Base-by-base conservation (phyloP, 64 coral and sea anemone species). In the Dendrophyllia cribrosa region DNA sequence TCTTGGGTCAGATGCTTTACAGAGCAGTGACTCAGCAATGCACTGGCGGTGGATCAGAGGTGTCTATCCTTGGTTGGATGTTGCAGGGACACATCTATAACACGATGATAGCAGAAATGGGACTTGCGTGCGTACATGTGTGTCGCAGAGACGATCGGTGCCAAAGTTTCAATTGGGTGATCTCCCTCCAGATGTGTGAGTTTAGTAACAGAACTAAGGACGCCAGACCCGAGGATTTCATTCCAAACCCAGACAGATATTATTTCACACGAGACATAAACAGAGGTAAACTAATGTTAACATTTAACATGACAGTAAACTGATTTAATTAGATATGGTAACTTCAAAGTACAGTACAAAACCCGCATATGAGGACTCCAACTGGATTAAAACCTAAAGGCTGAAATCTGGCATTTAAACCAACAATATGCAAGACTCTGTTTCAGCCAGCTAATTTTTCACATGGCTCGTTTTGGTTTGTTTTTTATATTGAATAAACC, bases 91-190 rank as follows among this genome's bases (percentile, higher is more conserved):
- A 53, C 15, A 25, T 77, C 17, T 56, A 53, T 7, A 77, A 55
- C 20, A 77, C 48, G 9, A 52, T 55, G 20, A 21, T 53, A 7
- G 50, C 75, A 0, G 46, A 50, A 3, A 7, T 25, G 0, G 20
- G 48, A 13, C 20, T 77, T 55, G 51, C 53, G 20, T 77, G 75
- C 21, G 9, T 55, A 1, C n/a, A 20, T 1, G 75, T 50, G 6
- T 77, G 75, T 55, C 2, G 20, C 5, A 50, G 10, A 10, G 75
- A 77, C 22, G 50, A n/a, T 9, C 50, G 51, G 55, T 77, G 75
- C 9, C 75, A 77, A 77, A 77, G 50, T 11, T 77, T 77, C 11
- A 77, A 77, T 19, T 77, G n/a, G 3, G 51, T 77, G 0, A 77
- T 77, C 1, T 9, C 45, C 3, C 49, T 19, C 7, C 2, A 56